phyloP scores from a whole-genome alignment of 2,888 invertebrate genomes.

The Temnothorax unifasciatus region DNA sequence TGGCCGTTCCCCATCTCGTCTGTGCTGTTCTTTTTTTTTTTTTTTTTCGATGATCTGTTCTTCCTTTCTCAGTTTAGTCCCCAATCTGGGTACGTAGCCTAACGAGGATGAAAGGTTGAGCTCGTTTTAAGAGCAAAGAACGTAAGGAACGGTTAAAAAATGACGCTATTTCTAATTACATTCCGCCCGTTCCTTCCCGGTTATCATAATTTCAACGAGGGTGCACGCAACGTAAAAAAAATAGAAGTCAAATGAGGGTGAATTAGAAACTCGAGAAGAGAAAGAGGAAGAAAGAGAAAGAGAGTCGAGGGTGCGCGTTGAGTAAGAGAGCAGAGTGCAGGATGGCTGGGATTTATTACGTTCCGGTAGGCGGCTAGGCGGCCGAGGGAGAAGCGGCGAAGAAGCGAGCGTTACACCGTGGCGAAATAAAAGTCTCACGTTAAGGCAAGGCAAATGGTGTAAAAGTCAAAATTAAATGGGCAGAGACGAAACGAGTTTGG shows the following conservation, averaged over 20 bases:
- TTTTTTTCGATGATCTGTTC: conserved; percentile 31
- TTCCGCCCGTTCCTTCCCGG: conserved; percentile 60
- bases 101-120: conserved; percentile 11
- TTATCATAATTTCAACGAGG: conserved; percentile 63
- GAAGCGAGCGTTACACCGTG: conserved; percentile 47
- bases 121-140: conserved; percentile 27
- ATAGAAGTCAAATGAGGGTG: conserved; percentile 19
- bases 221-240: conserved; percentile 19
- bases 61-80: neutral
- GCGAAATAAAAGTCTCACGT: conserved; percentile 66
- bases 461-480: conserved; percentile 65
- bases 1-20: conserved; percentile 50
- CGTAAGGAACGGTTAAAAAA: conserved; percentile 63
- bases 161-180: conserved; percentile 73
- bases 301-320: conserved; percentile 55
- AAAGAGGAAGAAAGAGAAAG: conserved; percentile 49
- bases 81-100: conserved; percentile 13
- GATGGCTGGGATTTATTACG: conserved; percentile 76
- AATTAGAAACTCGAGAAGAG: conserved; percentile 18
- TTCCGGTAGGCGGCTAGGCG: conserved; percentile 72
- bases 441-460: conserved; percentile 49
- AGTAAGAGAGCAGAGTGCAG: conserved; percentile 63
- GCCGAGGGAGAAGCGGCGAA: conserved; percentile 24
- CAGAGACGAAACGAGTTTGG: conserved; percentile 33
- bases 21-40: neutral